Base-by-base conservation (phyloP, 2,888 invertebrate genomes). In the Idaea biselata region DNA sequence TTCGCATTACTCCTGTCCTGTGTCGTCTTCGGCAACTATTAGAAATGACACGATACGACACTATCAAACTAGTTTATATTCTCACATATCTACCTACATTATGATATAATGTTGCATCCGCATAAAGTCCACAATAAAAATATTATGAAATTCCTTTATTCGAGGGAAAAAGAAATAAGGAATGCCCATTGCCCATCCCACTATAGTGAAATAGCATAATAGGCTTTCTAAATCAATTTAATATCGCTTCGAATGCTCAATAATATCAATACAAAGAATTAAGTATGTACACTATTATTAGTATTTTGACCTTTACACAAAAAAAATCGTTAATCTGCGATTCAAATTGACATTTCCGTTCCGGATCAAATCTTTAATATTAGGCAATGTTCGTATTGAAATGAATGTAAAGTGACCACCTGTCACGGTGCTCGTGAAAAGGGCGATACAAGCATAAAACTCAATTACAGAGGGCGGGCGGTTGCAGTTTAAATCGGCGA, bases 381-480 rank as follows among this genome's bases (percentile, higher is more conserved):
- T 31, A 18, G 58, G 58, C 63, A 54, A 32, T 58, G 32, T 54
- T 56, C 7, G n/a, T 17, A 14, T 61, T 55, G 18, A 25, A 32
- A n/a, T 18, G 59, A 58, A 53, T 58, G 6, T 16, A 65, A 72
- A 79, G 68, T 78, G 79, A 67, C 78, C 82, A 84, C 82, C 82
- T 84, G 84, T 78, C 80, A 76, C 71, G 58, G 17, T 62, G 59
- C 58, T 62, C 31, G 56, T 53, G 17, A 58, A 58, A 63, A 16
- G 58, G 58, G 62, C 59, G 18, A 59, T 63, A 66, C 61, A 67
- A 75, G 69, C 67, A 69, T 74, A 74, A 73, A 82, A 81, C 82
- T 82, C 78, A 78, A 83, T 85, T 81, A 83, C 71, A 65, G 74
- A 70, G 80, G 79, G 81, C 78, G 79, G 81, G 25, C 44, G 44